These are phyloP conservation scores for Onthophagus sagittarius DNA, from an alignment of 2,888 invertebrate genomes.

Conservation along the genomic window DNA sequence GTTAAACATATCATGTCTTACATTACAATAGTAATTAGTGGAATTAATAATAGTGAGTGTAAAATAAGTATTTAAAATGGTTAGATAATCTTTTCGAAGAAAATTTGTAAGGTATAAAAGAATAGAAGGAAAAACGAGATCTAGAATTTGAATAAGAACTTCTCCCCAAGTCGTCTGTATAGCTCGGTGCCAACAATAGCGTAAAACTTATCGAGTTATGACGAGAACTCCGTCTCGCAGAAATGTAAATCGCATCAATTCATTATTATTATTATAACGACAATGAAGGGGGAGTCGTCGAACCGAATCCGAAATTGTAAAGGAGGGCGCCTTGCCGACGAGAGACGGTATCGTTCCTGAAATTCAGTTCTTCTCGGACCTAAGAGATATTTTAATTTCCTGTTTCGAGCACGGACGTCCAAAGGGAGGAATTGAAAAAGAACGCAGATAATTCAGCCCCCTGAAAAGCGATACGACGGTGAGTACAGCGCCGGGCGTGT, in stretches of 20 bases:
- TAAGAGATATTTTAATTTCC: constrained; percentile 12
- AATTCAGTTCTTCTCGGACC: not conserved
- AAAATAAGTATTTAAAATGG: not conserved
- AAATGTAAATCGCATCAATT: constrained; percentile 10
- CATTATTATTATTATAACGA: constrained; percentile 11
- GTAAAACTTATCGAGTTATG: not conserved
- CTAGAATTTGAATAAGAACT: not conserved
- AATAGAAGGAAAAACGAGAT: not conserved
- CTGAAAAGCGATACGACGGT: constrained; percentile 36
- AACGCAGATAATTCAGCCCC: constrained; percentile 35
- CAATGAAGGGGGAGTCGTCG: not conserved
- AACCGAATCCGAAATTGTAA: constrained; percentile 1
- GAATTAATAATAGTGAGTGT: no score
- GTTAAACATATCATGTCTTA: no score
- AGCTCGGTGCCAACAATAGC: not conserved
- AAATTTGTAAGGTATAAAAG: not conserved
- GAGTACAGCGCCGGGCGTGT: constrained; percentile 31
- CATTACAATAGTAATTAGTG: no score
- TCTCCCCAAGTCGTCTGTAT: not conserved
- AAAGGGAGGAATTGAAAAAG: not conserved
- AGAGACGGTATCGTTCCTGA: not conserved
- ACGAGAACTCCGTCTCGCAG: not conserved
- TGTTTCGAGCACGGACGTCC: not conserved
- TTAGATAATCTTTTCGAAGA: not conserved
- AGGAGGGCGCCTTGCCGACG: not conserved